Evolutionary conservation across 2,113 vertebrate genomes (phyloP).

Genomic region (Xiphophorus hellerii): DNA sequence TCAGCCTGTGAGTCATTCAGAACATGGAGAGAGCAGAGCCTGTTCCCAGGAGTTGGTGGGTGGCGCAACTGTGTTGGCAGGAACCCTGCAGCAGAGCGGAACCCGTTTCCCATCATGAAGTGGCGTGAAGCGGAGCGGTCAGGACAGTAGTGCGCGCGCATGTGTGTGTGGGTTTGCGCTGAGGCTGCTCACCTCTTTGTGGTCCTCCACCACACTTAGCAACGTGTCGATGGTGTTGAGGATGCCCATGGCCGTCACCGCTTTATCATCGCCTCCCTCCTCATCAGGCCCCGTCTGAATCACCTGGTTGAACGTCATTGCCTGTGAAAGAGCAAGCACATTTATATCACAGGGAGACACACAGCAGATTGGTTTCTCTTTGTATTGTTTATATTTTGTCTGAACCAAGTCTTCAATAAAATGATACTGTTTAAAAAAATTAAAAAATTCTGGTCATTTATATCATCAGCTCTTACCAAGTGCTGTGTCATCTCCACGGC

Average conservation of each 20-base stretch:
- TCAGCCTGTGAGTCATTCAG: conserved; percentile 66
- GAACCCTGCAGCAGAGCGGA: conserved; percentile 50
- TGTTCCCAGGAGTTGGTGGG: conserved; percentile 73
- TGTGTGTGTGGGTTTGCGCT: conserved; percentile 16
- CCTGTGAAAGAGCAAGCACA: conserved; percentile 75
- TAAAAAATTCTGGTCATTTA: not conserved
- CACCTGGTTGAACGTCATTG: conserved; percentile 99
- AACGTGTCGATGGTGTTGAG: conserved; percentile 98
- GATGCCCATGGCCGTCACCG: conserved; percentile 99
- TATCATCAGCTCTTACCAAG: conserved; percentile 83
- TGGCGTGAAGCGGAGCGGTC: conserved; percentile 41
- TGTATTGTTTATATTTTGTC: not conserved
- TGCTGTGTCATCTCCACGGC: conserved; percentile 99
- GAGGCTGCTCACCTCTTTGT: conserved; percentile 90
- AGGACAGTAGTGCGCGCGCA: not conserved
- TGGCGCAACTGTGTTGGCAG: conserved; percentile 68
- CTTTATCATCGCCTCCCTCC: conserved; percentile 98
- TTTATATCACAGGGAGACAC: not conserved
- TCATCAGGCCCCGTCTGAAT: conserved; percentile 98
- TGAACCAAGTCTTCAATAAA: too few species aligned
- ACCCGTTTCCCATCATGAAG: conserved; percentile 55
- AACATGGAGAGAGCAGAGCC: conserved; percentile 59
- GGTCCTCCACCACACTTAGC: conserved; percentile 98
- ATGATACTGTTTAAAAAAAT: not conserved
- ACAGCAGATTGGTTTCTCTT: not conserved